Evolutionary conservation across 2,888 invertebrate genomes (phyloP).

Genomic region (Agrochola lychnidis): DNA sequence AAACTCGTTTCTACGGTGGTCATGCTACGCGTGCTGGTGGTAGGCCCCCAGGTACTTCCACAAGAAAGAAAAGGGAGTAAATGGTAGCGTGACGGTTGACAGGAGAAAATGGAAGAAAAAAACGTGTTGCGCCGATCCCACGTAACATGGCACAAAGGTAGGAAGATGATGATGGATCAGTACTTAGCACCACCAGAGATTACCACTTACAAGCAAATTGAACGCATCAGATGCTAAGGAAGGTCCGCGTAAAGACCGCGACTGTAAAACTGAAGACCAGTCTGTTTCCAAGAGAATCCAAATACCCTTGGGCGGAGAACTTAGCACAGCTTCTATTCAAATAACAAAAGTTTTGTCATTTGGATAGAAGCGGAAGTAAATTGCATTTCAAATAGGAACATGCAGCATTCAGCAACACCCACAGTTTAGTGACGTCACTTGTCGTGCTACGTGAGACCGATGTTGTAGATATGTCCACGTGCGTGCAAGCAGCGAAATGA

Average conservation of each 20-base stretch:
- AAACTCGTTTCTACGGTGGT: no score
- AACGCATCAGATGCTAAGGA: slow-evolving; percentile 3
- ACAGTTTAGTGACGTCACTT: not conserved
- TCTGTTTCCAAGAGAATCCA: not conserved
- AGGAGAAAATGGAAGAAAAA: not conserved
- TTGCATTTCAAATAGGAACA: not conserved
- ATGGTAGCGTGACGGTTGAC: not conserved
- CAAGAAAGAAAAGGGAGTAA: not conserved
- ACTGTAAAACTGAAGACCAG: not conserved
- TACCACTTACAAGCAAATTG: not conserved
- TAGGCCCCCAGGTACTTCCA: no score
- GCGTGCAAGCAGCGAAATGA: not conserved
- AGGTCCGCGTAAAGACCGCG: not conserved
- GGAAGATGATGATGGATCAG: not conserved
- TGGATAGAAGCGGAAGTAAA: slow-evolving; percentile 3
- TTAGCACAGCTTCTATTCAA: not conserved
- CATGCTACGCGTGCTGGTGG: no score
- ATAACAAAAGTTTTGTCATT: not conserved
- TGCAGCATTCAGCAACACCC: not conserved
- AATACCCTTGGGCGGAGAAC: not conserved
- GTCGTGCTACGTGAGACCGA: not conserved
- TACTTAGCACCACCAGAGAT: not conserved
- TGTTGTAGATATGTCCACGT: not conserved
- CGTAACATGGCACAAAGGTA: not conserved
- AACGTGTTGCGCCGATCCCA: not conserved